These are phyloP conservation scores for Physella acuta DNA, from an alignment of 1,140 invertebrate species.

Conservation along the genomic window DNA sequence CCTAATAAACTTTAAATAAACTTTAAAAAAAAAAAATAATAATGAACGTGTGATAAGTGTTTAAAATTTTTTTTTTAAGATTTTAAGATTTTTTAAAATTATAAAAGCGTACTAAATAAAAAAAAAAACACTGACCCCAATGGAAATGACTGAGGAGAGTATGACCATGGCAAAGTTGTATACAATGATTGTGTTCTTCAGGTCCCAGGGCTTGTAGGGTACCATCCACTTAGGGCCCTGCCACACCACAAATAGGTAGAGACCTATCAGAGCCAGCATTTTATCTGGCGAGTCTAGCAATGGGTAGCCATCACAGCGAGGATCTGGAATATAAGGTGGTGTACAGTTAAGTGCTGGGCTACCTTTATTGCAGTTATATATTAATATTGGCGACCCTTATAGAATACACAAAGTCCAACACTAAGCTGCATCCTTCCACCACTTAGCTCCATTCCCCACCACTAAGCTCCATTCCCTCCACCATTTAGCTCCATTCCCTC, in stretches of 20 bases:
- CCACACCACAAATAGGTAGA: constrained; percentile 77
- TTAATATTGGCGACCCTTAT: too few relatives aligned
- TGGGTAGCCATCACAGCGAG: constrained; percentile 79
- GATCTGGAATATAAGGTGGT: constrained; percentile 34
- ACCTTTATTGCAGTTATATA: too few relatives aligned
- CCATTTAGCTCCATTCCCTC: too few relatives aligned
- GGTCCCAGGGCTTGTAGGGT: constrained; percentile 74
- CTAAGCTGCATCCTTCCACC: too few relatives aligned
- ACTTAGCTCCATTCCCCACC: too few relatives aligned
- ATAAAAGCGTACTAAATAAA: too few relatives aligned
- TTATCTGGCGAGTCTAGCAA: constrained; percentile 86
- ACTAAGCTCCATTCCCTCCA: too few relatives aligned
- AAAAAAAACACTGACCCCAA: constrained; percentile 70
- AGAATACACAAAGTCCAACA: too few relatives aligned
- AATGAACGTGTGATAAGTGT: constrained; percentile 31
- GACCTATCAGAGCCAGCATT: constrained; percentile 76
- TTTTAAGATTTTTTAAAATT: constrained; percentile 65
- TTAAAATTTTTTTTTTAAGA: constrained; percentile 72
- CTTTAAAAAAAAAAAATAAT: too few relatives aligned
- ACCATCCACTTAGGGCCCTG: constrained; percentile 78
- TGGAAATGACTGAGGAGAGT: constrained; percentile 81
- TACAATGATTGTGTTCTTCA: constrained; percentile 75
- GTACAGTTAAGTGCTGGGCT: too few relatives aligned
- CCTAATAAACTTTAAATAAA: too few relatives aligned
- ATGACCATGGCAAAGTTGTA: constrained; percentile 83